phyloP scores from a whole-genome alignment of 2,888 invertebrate genomes.

The Serripes groenlandicus region DNA sequence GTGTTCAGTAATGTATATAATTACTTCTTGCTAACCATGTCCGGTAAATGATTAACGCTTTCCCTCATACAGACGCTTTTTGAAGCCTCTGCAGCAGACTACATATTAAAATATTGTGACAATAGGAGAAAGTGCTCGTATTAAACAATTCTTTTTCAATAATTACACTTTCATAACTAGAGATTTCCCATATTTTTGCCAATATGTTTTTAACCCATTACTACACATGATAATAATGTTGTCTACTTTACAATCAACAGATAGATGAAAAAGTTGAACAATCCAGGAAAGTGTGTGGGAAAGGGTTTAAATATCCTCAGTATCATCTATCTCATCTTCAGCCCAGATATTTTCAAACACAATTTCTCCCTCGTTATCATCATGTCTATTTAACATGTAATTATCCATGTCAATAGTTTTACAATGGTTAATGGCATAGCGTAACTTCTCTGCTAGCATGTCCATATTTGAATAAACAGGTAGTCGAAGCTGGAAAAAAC shows the following conservation, averaged over 20 bases:
- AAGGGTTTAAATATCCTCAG: too few relatives aligned
- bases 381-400: conserved; percentile 90
- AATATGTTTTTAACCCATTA: too few relatives aligned
- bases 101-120: neutral
- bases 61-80: too few relatives aligned
- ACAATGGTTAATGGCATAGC: conserved; percentile 90
- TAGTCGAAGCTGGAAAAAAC: conserved; percentile 89
- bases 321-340: conserved; percentile 48
- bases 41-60: too few relatives aligned
- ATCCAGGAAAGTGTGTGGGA: too few relatives aligned
- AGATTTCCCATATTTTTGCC: too few relatives aligned
- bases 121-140: neutral
- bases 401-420: conserved; percentile 91
- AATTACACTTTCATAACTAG: too few relatives aligned
- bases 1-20: too few relatives aligned
- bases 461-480: conserved; percentile 89
- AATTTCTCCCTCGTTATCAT: conserved; percentile 70
- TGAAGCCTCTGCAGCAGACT: neutral
- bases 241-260: too few relatives aligned
- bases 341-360: conserved; percentile 52
- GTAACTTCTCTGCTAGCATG: conserved; percentile 89
- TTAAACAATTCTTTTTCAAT: neutral
- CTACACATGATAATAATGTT: too few relatives aligned
- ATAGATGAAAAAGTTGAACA: too few relatives aligned
- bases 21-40: too few relatives aligned